phyloP scores from a whole-genome alignment of 2,113 vertebrate species.

The Mionectes macconnelli region DNA sequence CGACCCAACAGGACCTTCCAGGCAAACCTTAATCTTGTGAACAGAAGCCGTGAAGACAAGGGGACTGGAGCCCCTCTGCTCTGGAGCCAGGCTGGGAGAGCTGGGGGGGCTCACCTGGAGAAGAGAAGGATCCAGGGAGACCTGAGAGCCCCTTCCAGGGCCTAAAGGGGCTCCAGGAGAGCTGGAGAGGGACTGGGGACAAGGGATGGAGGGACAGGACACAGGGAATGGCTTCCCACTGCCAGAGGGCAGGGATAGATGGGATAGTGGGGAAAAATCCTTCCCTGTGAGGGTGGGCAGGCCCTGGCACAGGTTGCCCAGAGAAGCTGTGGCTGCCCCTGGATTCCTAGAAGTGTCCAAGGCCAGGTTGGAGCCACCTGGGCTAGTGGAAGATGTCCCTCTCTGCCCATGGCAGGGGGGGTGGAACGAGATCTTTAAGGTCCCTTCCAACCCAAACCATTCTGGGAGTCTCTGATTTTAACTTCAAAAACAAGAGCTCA shows the following conservation, averaged over 20 bases:
- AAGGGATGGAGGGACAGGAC: neutral
- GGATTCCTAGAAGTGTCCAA: neutral
- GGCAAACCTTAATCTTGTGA: neutral
- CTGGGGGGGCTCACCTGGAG: neutral
- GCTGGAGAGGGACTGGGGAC: neutral
- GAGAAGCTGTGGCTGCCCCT: neutral
- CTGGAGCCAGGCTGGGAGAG: neutral
- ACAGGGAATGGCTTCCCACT: neutral
- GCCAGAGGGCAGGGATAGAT: neutral
- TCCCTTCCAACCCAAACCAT: neutral
- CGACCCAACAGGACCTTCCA: neutral
- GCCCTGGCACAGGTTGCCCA: neutral
- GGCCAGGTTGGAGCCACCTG: neutral
- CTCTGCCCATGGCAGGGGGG: neutral
- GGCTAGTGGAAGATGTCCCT: neutral
- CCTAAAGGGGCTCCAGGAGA: neutral
- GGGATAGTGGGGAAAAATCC: neutral
- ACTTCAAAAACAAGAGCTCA: neutral
- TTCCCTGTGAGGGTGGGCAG: neutral
- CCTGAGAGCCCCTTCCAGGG: neutral
- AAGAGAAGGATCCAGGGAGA: neutral
- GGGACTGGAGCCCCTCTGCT: neutral
- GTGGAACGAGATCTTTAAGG: neutral
- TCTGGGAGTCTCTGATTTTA: neutral
- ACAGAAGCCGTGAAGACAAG: neutral